These are phyloP conservation scores for Mycalesis mineus DNA, from an alignment of 2,888 invertebrate species.

Conservation along the genomic window DNA sequence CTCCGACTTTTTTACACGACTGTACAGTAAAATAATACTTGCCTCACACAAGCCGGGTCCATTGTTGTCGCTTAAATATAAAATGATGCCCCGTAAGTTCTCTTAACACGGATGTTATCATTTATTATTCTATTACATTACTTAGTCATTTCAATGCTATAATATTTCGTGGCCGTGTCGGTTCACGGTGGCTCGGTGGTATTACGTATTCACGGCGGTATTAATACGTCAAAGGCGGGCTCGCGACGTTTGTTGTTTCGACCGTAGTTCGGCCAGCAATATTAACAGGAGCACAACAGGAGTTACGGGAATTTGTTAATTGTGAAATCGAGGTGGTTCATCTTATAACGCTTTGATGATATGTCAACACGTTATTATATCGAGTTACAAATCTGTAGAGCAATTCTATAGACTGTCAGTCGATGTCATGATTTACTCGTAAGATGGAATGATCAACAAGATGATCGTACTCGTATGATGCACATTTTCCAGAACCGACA, in stretches of 20 bases:
- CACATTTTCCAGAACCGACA: too few relatives aligned
- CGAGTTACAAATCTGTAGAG: too few relatives aligned
- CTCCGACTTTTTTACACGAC: slow-evolving; percentile 48
- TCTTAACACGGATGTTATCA: slow-evolving; percentile 74
- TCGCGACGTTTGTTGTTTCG: slow-evolving; percentile 18
- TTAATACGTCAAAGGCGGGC: slow-evolving; percentile 25
- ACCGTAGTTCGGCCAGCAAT: slow-evolving; percentile 20
- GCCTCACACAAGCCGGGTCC: slow-evolving; percentile 55
- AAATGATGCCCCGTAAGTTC: slow-evolving; percentile 62
- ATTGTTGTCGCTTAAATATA: slow-evolving; percentile 65
- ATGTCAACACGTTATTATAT: neutral
- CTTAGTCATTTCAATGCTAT: slow-evolving; percentile 42
- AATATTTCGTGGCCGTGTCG: slow-evolving; percentile 23
- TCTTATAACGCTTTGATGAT: slow-evolving; percentile 8
- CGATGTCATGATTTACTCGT: too few relatives aligned
- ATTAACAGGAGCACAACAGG: slow-evolving; percentile 8
- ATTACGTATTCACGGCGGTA: slow-evolving; percentile 19
- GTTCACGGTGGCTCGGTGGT: slow-evolving; percentile 9
- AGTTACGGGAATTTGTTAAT: slow-evolving; percentile 22
- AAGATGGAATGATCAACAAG: too few relatives aligned
- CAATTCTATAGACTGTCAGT: too few relatives aligned
- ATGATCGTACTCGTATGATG: too few relatives aligned
- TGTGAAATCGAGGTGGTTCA: slow-evolving; percentile 4
- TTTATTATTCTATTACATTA: slow-evolving; percentile 72
- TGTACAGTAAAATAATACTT: slow-evolving; percentile 66